phyloP scores from a whole-genome alignment of 2,888 invertebrate genomes.

The Atrina japonica region DNA sequence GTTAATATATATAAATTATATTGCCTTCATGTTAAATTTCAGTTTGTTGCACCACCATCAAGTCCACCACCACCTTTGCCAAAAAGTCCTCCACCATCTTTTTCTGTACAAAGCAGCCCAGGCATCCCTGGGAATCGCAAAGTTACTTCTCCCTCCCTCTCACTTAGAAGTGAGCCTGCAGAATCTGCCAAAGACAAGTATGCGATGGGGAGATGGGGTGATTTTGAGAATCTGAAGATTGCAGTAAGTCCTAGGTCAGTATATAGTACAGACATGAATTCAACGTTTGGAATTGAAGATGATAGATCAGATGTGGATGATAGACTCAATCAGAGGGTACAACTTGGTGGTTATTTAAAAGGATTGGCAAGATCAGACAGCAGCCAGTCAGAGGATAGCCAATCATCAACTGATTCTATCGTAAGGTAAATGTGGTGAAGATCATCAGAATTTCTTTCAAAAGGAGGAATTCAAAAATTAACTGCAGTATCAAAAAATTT shows the following conservation, averaged over 20 bases:
- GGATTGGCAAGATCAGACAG: slow-evolving; percentile 23
- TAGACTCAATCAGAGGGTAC: neutral
- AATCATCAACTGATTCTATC: slow-evolving; percentile 35
- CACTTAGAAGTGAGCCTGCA: slow-evolving; percentile 14
- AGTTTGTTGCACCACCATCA: slow-evolving; percentile 20
- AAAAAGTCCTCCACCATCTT: slow-evolving; percentile 51
- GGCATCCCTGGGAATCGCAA: neutral
- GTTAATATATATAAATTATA: no score
- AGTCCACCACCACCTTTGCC: slow-evolving; percentile 59
- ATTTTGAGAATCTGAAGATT: slow-evolving; percentile 9
- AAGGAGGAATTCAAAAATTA: no score
- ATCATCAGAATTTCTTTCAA: no score
- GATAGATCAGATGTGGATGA: slow-evolving; percentile 26
- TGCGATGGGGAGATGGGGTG: slow-evolving; percentile 10
- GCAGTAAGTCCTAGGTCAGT: slow-evolving; percentile 15
- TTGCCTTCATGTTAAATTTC: neutral
- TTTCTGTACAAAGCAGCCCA: slow-evolving; percentile 7
- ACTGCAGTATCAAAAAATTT: no score
- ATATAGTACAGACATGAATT: slow-evolving; percentile 17
- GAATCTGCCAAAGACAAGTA: neutral
- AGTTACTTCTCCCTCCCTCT: slow-evolving; percentile 10
- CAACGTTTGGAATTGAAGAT: slow-evolving; percentile 1
- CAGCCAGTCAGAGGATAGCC: slow-evolving; percentile 37
- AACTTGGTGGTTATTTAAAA: slow-evolving; percentile 1
- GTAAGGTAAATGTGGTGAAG: slow-evolving; percentile 26